These are phyloP conservation scores for Eurystomus glaucurus DNA, from an alignment of 2,797 vertebrate genomes.

Conservation along the genomic window DNA sequence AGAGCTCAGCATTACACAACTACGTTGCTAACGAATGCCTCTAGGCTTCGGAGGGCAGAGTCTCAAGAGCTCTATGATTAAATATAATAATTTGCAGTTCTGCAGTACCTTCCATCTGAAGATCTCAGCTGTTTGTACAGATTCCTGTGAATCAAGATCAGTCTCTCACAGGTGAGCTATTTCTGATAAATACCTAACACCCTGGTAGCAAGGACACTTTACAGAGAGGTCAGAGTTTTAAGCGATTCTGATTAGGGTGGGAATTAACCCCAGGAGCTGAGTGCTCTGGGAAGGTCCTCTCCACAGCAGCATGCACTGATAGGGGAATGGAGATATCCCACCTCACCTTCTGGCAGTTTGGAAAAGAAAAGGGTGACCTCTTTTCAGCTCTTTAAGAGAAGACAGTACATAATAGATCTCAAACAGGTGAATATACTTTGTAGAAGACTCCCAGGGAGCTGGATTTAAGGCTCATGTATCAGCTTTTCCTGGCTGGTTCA, in stretches of 20 bases:
- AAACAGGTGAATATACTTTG: not conserved
- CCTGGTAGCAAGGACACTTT: not conserved
- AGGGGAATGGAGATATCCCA: not conserved
- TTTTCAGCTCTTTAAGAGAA: not conserved
- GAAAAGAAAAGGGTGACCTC: not conserved
- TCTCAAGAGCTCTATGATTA: constrained; percentile 62
- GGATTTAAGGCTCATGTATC: not conserved
- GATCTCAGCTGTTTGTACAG: not conserved
- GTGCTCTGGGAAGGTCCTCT: not conserved
- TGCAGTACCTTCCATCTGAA: constrained; percentile 24
- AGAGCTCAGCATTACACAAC: constrained; percentile 6
- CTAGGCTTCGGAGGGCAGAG: constrained; percentile 52
- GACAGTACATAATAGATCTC: not conserved
- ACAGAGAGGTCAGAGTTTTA: not conserved
- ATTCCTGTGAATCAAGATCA: constrained; percentile 16
- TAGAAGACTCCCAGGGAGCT: not conserved
- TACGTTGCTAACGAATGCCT: constrained; percentile 55
- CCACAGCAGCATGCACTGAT: not conserved
- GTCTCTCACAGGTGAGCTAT: not conserved
- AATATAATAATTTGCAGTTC: constrained; percentile 53
- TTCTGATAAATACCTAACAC: not conserved
- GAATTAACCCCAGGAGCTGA: not conserved
- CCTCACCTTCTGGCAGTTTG: not conserved
- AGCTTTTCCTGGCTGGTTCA: not conserved
- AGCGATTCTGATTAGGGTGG: not conserved